phyloP scores from a whole-genome alignment of 30 jellyfish, hydroid and myxozoan species.

The Cassiopea xamachana region DNA sequence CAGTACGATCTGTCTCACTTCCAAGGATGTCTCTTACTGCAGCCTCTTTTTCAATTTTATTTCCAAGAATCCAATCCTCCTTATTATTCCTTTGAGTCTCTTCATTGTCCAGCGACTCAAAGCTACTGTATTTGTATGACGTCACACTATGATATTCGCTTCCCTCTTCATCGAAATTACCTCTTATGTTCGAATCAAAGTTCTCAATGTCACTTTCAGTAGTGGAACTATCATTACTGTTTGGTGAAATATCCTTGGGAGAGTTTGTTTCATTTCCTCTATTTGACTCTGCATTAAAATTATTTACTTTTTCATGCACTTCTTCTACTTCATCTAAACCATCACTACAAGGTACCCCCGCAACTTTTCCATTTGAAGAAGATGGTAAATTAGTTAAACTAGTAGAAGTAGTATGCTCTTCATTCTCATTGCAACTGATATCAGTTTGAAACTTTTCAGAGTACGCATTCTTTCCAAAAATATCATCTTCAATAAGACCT shows the following conservation, averaged over 20 bases:
- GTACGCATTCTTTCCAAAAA: background rate
- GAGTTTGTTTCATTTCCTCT: background rate
- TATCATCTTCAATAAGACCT: background rate
- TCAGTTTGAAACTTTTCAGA: background rate
- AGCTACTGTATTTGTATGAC: slow-evolving; percentile 20
- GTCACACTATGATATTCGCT: slow-evolving; percentile 61
- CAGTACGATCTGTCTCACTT: slow-evolving; percentile 62
- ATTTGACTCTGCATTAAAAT: background rate
- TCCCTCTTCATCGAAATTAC: slow-evolving; percentile 23
- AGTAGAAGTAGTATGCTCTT: too few species aligned
- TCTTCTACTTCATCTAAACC: background rate
- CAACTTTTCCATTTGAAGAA: too few species aligned
- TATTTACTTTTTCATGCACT: background rate
- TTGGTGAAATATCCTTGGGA: background rate
- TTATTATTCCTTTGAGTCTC: background rate
- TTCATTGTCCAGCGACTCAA: slow-evolving; percentile 38
- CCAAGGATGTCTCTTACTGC: background rate
- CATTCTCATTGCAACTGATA: too few species aligned
- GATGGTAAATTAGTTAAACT: too few species aligned
- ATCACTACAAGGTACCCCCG: background rate
- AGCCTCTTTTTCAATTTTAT: background rate
- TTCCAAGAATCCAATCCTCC: background rate
- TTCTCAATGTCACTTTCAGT: background rate
- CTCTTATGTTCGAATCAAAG: background rate
- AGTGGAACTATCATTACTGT: background rate